Percentiles rank a stretch among this genome's conserved stretches.
Conservation (phyloP, 2,113 vertebrate species). For the Campylomormyrus numenius region DNA sequence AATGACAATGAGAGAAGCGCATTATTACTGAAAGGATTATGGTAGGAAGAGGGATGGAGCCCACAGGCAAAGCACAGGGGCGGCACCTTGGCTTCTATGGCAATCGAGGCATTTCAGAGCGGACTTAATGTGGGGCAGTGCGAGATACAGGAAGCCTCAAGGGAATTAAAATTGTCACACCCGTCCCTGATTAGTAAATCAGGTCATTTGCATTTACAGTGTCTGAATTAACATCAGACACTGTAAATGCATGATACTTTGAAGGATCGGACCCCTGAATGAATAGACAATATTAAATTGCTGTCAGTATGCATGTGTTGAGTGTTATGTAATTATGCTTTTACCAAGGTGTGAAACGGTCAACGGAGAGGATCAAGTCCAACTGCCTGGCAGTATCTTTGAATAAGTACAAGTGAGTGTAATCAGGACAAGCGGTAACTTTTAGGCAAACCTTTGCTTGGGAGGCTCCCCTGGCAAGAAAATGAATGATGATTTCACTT, state of each 20-base stretch:
- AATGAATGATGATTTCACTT: background rate
- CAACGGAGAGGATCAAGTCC: background rate
- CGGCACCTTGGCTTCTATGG: background rate
- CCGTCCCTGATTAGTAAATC: no score
- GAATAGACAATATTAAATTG: background rate
- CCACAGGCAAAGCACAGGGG: background rate
- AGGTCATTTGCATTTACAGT: no score
- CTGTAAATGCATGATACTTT: background rate
- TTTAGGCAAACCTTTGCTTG: background rate
- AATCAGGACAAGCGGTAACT: background rate
- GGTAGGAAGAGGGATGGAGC: background rate
- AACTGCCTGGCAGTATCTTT: background rate
- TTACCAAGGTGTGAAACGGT: background rate
- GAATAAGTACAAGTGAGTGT: background rate
- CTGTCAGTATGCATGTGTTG: background rate
- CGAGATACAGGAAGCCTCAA: background rate
- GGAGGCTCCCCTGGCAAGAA: background rate
- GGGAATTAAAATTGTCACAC: background rate
- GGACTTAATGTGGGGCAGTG: background rate
- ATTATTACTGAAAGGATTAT: background rate
- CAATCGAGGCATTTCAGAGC: background rate
- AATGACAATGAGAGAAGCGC: background rate
- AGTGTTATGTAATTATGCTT: background rate
- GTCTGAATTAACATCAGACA: background rate
- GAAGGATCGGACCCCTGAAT: background rate